Percentiles rank a stretch among this genome's conserved stretches.
Conservation (phyloP, 2,888 invertebrate genomes). For the Panopea generosa region DNA sequence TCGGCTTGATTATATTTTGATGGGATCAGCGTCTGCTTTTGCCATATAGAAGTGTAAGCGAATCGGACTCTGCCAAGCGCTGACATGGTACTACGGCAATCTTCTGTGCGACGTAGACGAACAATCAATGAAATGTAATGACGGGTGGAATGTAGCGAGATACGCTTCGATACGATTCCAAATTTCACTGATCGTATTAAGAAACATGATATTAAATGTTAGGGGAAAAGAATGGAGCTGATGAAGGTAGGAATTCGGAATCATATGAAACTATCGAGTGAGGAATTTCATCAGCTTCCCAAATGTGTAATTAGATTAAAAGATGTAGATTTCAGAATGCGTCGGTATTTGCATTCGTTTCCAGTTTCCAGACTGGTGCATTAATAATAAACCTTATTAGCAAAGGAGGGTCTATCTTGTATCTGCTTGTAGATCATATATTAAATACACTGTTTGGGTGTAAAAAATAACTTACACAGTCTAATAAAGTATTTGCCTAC, state of each 20-base stretch:
- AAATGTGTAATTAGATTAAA: slow-evolving; percentile 63
- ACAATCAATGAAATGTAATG: slow-evolving; percentile 30
- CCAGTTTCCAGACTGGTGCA: slow-evolving; percentile 27
- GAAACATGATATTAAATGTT: slow-evolving; percentile 61
- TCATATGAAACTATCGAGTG: slow-evolving; percentile 20
- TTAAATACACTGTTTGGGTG: too few relatives aligned
- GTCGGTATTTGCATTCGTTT: slow-evolving; percentile 38
- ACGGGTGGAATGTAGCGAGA: slow-evolving; percentile 48
- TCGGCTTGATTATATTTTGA: slow-evolving; percentile 46
- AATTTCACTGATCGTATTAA: slow-evolving; percentile 57
- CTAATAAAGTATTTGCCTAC: too few relatives aligned
- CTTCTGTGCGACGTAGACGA: not conserved
- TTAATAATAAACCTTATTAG: slow-evolving; percentile 48
- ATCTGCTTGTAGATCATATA: too few relatives aligned
- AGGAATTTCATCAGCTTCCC: slow-evolving; percentile 55
- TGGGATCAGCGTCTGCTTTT: slow-evolving; percentile 33
- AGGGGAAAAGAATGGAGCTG: slow-evolving; percentile 33
- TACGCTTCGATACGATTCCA: slow-evolving; percentile 50
- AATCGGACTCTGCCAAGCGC: slow-evolving; percentile 39
- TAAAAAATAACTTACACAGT: too few relatives aligned
- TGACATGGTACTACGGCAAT: slow-evolving; percentile 7
- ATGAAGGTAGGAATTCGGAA: slow-evolving; percentile 37
- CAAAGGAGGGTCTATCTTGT: not conserved
- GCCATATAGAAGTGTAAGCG: slow-evolving; percentile 32
- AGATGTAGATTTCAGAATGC: slow-evolving; percentile 25